Base-by-base conservation (phyloP, 2,888 invertebrate species). In the Himalopsyche kuldschensis region DNA sequence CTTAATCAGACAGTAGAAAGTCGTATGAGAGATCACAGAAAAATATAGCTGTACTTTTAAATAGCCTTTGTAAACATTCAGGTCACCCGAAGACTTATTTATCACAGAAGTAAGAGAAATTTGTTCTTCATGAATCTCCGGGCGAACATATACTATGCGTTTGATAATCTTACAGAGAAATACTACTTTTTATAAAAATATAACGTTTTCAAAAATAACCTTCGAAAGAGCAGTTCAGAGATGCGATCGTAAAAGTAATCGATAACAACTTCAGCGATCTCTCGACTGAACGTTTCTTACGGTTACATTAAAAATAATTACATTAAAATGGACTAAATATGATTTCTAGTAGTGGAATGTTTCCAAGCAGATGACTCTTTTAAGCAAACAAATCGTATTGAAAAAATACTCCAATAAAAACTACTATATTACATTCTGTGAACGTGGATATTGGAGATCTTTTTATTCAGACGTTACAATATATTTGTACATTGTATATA, bases 11-110 rank as follows among this genome's bases (percentile, higher is more conserved):
- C 86, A 85, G 79, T 83, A 85, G 83, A 85, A 84, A 83, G 83
- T 84, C 83, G 78, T 81, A 79, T 84, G 90, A 92, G 92, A 92
- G 92, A 92, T 92, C 92, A 92, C 92, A 92, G 92, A 92, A 91
- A 92, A 92, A 91, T 91, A 92, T 92, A 92, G 92, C 92, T 91
- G 91, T 91, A 91, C 92, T 91, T 91, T 90, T 91, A 89, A 79
- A 82, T 78, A 79, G 77, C 78, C 35, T 81, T 82, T 82, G 79
- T 82, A 85, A 76, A 84, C 76, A 81, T 84, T 81, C 75, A 80
- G 80, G 80, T 80, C 78, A 81, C 85, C 84, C 75, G 82, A 81
- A 77, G 83, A 84, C 47, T 47, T 27, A 55, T 78, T 41, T 86
- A 86, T 86, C 86, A 86, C 86, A 86, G 86, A 85, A 85, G 84